Conservation (phyloP, 2,113 vertebrate species). For the Aspidoscelis tigris region DNA sequence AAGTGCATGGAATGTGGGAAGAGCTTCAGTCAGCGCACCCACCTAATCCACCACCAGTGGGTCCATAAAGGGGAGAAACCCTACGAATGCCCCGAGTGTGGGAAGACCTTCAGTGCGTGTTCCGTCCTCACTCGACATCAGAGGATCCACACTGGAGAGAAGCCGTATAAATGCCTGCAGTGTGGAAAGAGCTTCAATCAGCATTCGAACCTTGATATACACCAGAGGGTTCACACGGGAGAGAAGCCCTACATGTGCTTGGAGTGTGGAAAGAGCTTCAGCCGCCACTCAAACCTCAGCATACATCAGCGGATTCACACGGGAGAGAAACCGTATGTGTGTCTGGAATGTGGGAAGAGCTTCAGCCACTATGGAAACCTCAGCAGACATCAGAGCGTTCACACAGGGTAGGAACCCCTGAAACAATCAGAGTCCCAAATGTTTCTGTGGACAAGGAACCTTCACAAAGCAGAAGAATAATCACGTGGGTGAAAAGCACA, state of each 20-base stretch:
- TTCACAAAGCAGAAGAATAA: no score
- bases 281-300: no score
- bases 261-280: no score
- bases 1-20: neutral
- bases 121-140: neutral
- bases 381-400: no score
- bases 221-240: neutral
- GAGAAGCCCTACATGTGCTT: neutral
- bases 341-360: no score
- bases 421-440: no score
- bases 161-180: neutral
- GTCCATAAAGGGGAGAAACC: slow-evolving; percentile 1
- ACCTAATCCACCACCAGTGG: neutral
- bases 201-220: neutral
- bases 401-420: no score
- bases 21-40: neutral
- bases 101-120: neutral
- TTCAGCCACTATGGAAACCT: no score
- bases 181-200: neutral
- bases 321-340: no score
- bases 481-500: no score
- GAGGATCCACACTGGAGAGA: slow-evolving; percentile 17
- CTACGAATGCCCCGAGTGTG: slow-evolving; percentile 1
- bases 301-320: no score
- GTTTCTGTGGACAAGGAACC: no score